Evolutionary conservation across 2,797 vertebrate genomes (phyloP), one percentile per base, ranked within the genome.

Genomic region (Peromyscus eremicus): DNA sequence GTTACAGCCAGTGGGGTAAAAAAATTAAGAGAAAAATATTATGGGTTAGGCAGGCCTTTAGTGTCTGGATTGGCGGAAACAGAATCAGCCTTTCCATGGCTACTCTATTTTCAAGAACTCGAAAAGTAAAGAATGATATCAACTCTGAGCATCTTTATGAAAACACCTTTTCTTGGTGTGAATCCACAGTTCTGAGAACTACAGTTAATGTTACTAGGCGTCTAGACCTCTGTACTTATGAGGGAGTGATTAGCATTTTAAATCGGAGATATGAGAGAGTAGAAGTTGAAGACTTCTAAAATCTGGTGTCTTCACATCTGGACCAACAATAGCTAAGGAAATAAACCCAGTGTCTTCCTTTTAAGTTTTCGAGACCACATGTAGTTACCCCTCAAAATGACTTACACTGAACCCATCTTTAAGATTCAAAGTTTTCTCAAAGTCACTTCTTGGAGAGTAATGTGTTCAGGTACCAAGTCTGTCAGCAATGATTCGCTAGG

Each of bases 41-140:
- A 12, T n/a, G 16, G n/a, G 25, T 91, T 70, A 81, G 77, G 5
- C 57, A 70, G 88, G 66, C 12, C 27, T 85, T 91, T 27, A 37
- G 34, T 75, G 21, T 37, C 46, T 93, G 80, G 37, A 17, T 9
- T 86, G 64, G 29, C 62, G 86, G 40, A 62, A 49, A 60, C 25
- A 19, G 25, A 37, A 73, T 70, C 57, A 66, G 32, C 91, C 55
- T 82, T 89, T 85, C 60, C 79, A 91, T 46, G 95, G 64, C 27
- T 49, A 89, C 66, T 55, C 62, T 90, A 25, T 85, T 95, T 95
- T 92, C 75, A 94, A 91, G 57, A 94, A 91, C 57, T 94, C 34
- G 91, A 89, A 97, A 94, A 93, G 29, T 19, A 81, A 77, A 82
- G 49, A 80, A 21, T 94, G 37, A 37, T 95, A 64, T n/a, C 88